Base-by-base conservation (phyloP, 2,888 invertebrate species). In the Muscina levida region DNA sequence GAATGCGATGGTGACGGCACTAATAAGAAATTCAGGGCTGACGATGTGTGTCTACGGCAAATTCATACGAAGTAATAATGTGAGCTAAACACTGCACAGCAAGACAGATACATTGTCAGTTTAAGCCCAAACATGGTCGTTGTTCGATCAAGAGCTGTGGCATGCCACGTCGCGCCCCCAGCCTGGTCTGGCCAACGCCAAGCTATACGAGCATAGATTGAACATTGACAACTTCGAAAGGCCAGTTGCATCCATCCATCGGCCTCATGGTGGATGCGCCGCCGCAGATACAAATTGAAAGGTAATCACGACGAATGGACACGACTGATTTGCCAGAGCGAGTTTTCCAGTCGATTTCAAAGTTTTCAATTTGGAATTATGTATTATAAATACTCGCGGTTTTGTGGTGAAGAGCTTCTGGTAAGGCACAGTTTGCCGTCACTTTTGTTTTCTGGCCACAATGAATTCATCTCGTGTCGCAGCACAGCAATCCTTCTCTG, bases 281-380 rank as follows among this genome's bases (percentile, higher is more conserved):
- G 72, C 74, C 67, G 71, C 77, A 81, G 73, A 84, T 87, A 87
- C 87, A 88, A 88, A 88, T 88, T 87, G 88, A 88, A 86, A 88
- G 87, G 86, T 85, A 87, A 86, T 87, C 88, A 85, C 87, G 87
- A 85, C 83, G 84, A 84, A 85, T 83, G 82, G 79, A 82, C 83
- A 80, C 80, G 83, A 83, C 75, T 72, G 31, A 83, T 82, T 74
- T 73, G 79, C 65, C 79, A 72, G 76, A 72, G 76, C 66, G 53
- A 72, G 82, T 82, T 81, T 67, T 31, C 31, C 74, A 77, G 72
- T 75, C 77, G 74, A 77, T 62, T 81, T 75, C 74, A 68, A 19
- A 13, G 13, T 75, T 77, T 72, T 68, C 73, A 81, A 72, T 74
- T 77, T 77, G 74, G 74, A 77, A 77, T 77, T 81, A n/a, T n/a